Percentiles rank a stretch among this genome's conserved stretches.
These are phyloP conservation scores for Lanistes nyassanus DNA, from an alignment of 1,140 invertebrate genomes.

Conservation along the genomic window DNA sequence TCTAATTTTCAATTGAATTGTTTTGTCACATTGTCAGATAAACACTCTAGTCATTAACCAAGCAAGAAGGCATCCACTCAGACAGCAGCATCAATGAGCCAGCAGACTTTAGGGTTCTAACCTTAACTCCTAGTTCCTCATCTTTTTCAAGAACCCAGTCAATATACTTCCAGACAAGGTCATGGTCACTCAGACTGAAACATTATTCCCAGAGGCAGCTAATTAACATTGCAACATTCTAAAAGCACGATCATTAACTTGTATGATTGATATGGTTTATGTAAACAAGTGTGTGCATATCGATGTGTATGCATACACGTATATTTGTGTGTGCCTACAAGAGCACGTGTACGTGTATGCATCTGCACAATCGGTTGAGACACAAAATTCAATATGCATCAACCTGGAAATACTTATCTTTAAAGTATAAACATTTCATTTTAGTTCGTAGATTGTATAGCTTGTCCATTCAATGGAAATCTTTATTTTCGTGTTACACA, in stretches of 20 bases:
- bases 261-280: too few species aligned
- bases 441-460: too few species aligned
- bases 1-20: background rate
- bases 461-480: too few species aligned
- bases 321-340: background rate
- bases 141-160: conserved; percentile 68
- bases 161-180: conserved; percentile 69
- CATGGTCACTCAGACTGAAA: conserved; percentile 64
- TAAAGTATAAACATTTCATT: too few species aligned
- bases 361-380: too few species aligned
- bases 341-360: too few species aligned
- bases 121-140: conserved; percentile 65
- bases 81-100: background rate
- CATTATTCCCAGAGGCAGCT: background rate
- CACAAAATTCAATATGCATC: too few species aligned
- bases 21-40: background rate
- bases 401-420: too few species aligned
- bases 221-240: background rate
- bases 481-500: background rate
- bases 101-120: conserved; percentile 33
- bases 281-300: conserved; percentile 10
- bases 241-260: background rate
- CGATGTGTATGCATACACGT: conserved; percentile 10
- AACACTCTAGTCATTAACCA: background rate
- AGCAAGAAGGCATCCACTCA: too few species aligned